Evolutionary conservation across 2,888 invertebrate species (phyloP).

Genomic region (Lutraria lutraria): DNA sequence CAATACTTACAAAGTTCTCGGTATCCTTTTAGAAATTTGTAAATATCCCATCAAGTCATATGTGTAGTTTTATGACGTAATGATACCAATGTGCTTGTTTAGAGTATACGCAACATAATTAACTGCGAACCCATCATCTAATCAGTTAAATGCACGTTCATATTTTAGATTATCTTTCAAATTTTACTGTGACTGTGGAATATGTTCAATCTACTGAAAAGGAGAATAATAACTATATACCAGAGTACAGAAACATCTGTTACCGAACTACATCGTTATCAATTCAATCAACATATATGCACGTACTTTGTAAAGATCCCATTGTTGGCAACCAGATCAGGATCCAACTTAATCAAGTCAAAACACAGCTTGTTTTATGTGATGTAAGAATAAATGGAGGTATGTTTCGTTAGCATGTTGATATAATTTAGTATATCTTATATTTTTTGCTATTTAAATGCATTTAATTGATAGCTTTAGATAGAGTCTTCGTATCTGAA

Average conservation of each 20-base stretch:
- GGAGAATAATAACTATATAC: not conserved
- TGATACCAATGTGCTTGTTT: too few species aligned
- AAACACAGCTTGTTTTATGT: conserved; percentile 39
- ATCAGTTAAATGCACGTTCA: not conserved
- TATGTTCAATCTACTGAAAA: conserved; percentile 3
- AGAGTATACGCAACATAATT: too few species aligned
- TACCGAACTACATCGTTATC: not conserved
- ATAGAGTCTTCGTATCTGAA: not conserved
- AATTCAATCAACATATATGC: not conserved
- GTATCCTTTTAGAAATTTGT: too few species aligned
- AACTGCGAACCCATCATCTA: too few species aligned
- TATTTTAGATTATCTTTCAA: conserved; percentile 32
- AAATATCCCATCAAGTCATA: too few species aligned
- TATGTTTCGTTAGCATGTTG: not conserved
- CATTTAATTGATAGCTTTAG: not conserved
- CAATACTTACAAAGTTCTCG: too few species aligned
- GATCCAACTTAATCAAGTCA: not conserved
- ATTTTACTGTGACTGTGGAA: conserved; percentile 31
- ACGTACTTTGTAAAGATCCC: conserved; percentile 15
- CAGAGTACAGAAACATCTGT: not conserved
- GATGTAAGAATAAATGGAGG: conserved; percentile 34
- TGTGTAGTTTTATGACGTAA: too few species aligned
- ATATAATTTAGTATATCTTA: not conserved
- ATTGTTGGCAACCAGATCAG: conserved; percentile 30
- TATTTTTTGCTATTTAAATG: not conserved